These are phyloP conservation scores for Cheilosia soror DNA, from an alignment of 2,888 invertebrate species.

Conservation along the genomic window DNA sequence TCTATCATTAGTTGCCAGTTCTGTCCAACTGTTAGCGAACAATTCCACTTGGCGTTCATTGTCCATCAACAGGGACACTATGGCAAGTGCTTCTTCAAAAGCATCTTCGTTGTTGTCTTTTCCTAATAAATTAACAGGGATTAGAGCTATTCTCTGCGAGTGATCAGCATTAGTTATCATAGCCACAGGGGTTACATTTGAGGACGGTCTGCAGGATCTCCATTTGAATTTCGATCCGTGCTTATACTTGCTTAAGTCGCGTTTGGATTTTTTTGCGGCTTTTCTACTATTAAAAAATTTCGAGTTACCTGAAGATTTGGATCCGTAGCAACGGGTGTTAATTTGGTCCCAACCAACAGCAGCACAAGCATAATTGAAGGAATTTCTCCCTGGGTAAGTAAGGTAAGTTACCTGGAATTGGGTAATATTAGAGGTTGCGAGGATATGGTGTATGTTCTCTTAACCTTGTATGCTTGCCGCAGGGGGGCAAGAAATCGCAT, in stretches of 20 bases:
- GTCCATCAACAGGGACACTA: slow-evolving; percentile 77
- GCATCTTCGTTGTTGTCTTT: slow-evolving; percentile 64
- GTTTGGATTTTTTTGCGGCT: slow-evolving; percentile 33
- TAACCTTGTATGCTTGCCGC: slow-evolving; percentile 52
- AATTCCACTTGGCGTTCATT: slow-evolving; percentile 78
- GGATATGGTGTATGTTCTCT: neutral
- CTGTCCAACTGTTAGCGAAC: slow-evolving; percentile 77
- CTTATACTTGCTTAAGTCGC: slow-evolving; percentile 36
- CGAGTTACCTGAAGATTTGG: slow-evolving; percentile 68
- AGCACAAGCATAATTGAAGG: slow-evolving; percentile 4
- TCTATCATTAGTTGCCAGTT: slow-evolving; percentile 30
- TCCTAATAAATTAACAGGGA: slow-evolving; percentile 78
- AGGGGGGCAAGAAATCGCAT: slow-evolving; percentile 43
- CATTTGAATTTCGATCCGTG: slow-evolving; percentile 24
- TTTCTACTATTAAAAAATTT: slow-evolving; percentile 50
- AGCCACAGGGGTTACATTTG: slow-evolving; percentile 68
- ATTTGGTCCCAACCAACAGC: neutral
- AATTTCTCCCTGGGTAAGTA: slow-evolving; percentile 16
- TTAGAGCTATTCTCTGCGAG: slow-evolving; percentile 78
- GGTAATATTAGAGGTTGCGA: neutral
- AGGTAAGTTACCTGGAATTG: slow-evolving; percentile 17
- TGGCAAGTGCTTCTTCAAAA: slow-evolving; percentile 77
- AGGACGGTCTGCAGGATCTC: slow-evolving; percentile 9
- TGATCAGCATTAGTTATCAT: slow-evolving; percentile 72
- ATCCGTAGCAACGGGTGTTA: slow-evolving; percentile 46